Conservation (phyloP, 2,113 vertebrate species). For the Otolemur garnettii region DNA sequence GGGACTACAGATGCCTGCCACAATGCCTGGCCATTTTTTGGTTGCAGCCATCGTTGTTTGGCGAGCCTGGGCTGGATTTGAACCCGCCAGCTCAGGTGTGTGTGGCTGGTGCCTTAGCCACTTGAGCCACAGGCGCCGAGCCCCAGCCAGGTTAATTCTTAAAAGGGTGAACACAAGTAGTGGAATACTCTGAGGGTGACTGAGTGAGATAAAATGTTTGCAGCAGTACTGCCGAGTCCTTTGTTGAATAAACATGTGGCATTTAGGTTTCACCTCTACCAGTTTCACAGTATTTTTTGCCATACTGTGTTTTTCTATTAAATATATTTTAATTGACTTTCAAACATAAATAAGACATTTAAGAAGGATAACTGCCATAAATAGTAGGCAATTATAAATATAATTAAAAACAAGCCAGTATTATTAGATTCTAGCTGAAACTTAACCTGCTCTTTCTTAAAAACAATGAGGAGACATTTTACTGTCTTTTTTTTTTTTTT, state of each 20-base stretch:
- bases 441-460: background rate
- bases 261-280: background rate
- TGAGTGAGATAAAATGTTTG: background rate
- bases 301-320: background rate
- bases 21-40: too few relatives aligned
- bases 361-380: constrained; percentile 4
- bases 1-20: too few relatives aligned
- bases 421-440: background rate
- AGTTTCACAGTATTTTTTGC: background rate
- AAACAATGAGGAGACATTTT: background rate
- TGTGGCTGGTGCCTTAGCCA: too few relatives aligned
- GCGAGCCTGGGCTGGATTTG: too few relatives aligned
- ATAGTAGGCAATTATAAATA: background rate
- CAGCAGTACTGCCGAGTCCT: background rate
- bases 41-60: too few relatives aligned
- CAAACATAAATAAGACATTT: background rate
- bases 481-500: background rate
- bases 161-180: too few relatives aligned
- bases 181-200: background rate
- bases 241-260: background rate
- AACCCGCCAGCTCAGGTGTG: too few relatives aligned
- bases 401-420: background rate
- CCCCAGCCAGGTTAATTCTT: background rate
- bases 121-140: too few relatives aligned
- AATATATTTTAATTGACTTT: background rate